Base-by-base conservation (phyloP, 2,888 invertebrate genomes). In the Acanthacorydalis orientalis region DNA sequence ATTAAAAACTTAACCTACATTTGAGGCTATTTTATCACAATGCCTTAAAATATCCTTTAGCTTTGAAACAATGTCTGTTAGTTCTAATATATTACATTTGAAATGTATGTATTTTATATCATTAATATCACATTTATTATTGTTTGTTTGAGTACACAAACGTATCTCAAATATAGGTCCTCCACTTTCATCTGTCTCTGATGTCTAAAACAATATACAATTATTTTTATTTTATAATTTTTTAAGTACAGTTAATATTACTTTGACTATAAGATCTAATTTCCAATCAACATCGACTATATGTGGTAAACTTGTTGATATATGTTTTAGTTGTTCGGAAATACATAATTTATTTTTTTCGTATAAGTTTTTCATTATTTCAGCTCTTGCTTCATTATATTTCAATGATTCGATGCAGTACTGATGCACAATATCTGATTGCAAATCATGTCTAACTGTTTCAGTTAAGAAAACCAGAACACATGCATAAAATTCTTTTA, bases 31-130 rank as follows among this genome's bases (percentile, higher is more conserved):
- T 57, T 68, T 73, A 53, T 77, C 76, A 57, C 77, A 73, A 57
- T 80, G 79, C 53, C 75, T 63, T 44, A 74, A 68, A 44, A 76
- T 69, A 58, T 80, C 78, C 59, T 78, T 78, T 16, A 80, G 61
- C 62, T 79, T 80, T 55, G 75, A 75, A 49, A 80, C 74, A 48
- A 80, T 65, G 62, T 80, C 79, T 57, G 79, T 78, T 43, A 80
- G 57, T 56, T 79, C 75, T 52, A 76, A 77, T 35, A 69, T 70
- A 39, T 73, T 75, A 58, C 80, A 80, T 4, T 71, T 73, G 54
- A 80, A 80, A 51, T 67, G 67, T 12, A 79, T 58, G 55, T 70
- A 67, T 34, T 72, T 67, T 4, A 67, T 49, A 39, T 60, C 56
- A 41, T 59, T 67, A 1, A 51, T 52, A 39, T 70, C 65, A 1